Evolutionary conservation across 2,797 vertebrate species (phyloP), one percentile per base, ranked within the genome.

Genomic region (Sebastes diaconus): DNA sequence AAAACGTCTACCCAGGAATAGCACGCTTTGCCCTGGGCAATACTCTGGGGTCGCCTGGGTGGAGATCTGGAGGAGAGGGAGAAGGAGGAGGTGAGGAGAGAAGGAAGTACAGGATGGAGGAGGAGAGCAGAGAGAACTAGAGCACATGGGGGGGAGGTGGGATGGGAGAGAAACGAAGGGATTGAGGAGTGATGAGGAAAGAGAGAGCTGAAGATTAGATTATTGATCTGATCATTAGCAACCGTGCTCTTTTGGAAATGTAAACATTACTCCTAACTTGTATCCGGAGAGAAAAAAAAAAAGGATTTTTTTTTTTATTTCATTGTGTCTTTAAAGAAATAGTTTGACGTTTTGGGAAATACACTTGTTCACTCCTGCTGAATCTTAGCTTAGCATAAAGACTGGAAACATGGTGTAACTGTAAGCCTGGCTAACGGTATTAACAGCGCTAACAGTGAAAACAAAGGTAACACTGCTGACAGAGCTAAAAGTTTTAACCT

Each of bases 1-100:
- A 77, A 72, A 73, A 42, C 55, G 10, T 60, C 67, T 75, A 29
- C 83, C 80, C 86, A 91, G 83, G 87, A 93, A 92, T 90, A 92
- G 88, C 22, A 54, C 34, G 5, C 68, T 58, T 20, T 20, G 73
- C 57, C 67, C 25, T 55, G 77, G 75, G 70, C 36, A n/a, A 75
- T 29, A 11, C 58, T 79, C 14, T 16, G 14, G 64, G 76, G 64
- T 80, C 8, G 16, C 64, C 77, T 75, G 76, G 64, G 76, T 76
- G 68, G 82, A 75, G 80, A 58, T 58, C 32, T 57, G n/a, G 32
- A 63, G 68, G 25, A 65, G 8, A 20, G 13, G 52, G 13, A 18
- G 52, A 63, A 61, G 50, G 13, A 18, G 52, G 66, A 63, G 60
- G n/a, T 24, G 52, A 67, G 20, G 18, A 39, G 39, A 46, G 50